Conservation (phyloP, 2,113 vertebrate species). For the Scopus umbretta region DNA sequence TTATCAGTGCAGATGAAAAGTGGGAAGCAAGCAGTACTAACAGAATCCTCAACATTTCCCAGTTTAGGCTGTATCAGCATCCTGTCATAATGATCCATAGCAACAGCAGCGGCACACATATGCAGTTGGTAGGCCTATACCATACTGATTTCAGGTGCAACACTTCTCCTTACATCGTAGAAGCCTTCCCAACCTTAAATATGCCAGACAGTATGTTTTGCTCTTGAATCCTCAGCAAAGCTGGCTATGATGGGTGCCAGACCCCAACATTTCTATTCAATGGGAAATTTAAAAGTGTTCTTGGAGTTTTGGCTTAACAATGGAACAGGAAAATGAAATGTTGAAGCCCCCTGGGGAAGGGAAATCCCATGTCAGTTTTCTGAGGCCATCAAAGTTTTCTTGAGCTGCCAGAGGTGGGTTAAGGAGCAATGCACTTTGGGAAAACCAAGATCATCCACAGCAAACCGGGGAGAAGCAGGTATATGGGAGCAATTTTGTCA, state of each 20-base stretch:
- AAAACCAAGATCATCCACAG: neutral
- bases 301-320: neutral
- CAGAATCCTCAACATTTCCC: neutral
- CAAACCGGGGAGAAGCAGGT: neutral
- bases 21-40: neutral
- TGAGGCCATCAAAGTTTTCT: neutral
- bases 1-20: neutral
- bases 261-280: neutral
- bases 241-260: neutral
- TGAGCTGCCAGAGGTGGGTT: neutral
- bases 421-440: neutral
- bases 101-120: neutral
- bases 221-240: neutral
- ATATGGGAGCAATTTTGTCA: neutral
- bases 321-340: neutral
- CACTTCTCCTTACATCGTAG: neutral
- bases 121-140: accelerated
- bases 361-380: neutral
- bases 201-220: neutral
- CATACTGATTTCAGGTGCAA: neutral
- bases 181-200: neutral
- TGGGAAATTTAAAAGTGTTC: neutral
- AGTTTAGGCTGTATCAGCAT: neutral
- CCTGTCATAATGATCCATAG: neutral
- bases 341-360: accelerated